Conservation (phyloP, 1,140 invertebrate genomes). For the Drosophila oshimai region DNA sequence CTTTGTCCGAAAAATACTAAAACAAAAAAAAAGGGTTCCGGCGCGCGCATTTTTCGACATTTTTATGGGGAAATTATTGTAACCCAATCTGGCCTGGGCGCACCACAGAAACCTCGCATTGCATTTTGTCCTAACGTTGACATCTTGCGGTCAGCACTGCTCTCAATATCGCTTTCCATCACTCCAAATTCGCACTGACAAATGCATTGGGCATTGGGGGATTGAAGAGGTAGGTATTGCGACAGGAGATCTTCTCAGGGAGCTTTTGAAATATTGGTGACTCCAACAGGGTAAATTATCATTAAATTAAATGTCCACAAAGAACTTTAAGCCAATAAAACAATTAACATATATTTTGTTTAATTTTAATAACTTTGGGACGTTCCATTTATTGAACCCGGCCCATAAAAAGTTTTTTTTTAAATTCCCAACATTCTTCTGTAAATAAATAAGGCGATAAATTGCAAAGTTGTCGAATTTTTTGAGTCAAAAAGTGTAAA, state of each 20-base stretch:
- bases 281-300: too few relatives aligned
- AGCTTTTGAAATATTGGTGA: too few relatives aligned
- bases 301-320: too few relatives aligned
- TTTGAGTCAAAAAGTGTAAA: too few relatives aligned
- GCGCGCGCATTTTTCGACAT: slow-evolving; percentile 62
- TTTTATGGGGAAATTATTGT: slow-evolving; percentile 80
- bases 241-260: slow-evolving; percentile 1
- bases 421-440: too few relatives aligned
- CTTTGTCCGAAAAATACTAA: slow-evolving; percentile 54
- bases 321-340: too few relatives aligned
- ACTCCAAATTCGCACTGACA: slow-evolving; percentile 59
- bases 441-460: too few relatives aligned
- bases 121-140: slow-evolving; percentile 78
- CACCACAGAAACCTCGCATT: slow-evolving; percentile 68
- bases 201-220: slow-evolving; percentile 46
- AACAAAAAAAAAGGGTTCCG: slow-evolving; percentile 45
- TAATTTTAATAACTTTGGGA: too few relatives aligned
- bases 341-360: too few relatives aligned
- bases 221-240: slow-evolving; percentile 16
- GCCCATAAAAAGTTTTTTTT: too few relatives aligned
- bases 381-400: too few relatives aligned
- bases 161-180: slow-evolving; percentile 18
- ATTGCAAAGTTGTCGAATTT: too few relatives aligned
- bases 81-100: slow-evolving; percentile 57
- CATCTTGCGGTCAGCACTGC: slow-evolving; percentile 38